Evolutionary conservation across 2,888 invertebrate genomes (phyloP), one percentile per base, ranked within the genome.

Genomic region (Cryptophagus acutangulus): DNA sequence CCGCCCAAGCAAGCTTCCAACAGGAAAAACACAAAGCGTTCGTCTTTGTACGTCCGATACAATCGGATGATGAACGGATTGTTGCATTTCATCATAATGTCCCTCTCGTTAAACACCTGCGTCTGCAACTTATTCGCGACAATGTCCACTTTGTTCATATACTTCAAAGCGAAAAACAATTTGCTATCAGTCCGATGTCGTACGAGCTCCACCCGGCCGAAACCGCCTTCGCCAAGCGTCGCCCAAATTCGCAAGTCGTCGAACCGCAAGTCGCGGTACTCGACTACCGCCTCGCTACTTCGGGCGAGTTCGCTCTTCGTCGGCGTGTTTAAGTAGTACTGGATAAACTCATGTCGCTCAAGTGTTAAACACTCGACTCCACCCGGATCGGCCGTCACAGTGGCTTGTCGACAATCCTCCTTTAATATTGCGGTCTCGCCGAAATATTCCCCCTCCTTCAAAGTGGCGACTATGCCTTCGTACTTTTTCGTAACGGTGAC

Each of bases 1-100:
- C 94, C 94, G 1, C 94, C 95, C 40, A 94, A 75, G 53, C 93
- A 88, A 1, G 87, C 86, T 70, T 95, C 94, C 82, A 95, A 84
- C 34, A 95, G 70, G 74, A 94, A 90, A 67, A 94, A 95, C 1
- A 95, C 82, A 66, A 85, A 91, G 63, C 90, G 92, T 43, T 77
- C 78, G 68, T 95, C 93, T 59, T 86, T 85, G 68, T 84, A 94
- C 3, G 93, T 94, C 55, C 83, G 82, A 67, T 84, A 91, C 43
- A 95, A 73, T 63, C 90, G 91, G 66, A 43, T 67, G 29, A 63
- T 72, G 51, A 69, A 67, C 10, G 43, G 42, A 33, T 41, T 48
- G 24, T 48, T 46, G 39, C 51, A 48, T 18, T 45, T 44, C 17
- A 34, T 34, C 8, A 18, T 17, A 3, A 18, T 6, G 5, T 34